Evolutionary conservation across 2,113 vertebrate species (phyloP), one percentile per base, ranked within the genome.

Genomic region (Hydropotes inermis): DNA sequence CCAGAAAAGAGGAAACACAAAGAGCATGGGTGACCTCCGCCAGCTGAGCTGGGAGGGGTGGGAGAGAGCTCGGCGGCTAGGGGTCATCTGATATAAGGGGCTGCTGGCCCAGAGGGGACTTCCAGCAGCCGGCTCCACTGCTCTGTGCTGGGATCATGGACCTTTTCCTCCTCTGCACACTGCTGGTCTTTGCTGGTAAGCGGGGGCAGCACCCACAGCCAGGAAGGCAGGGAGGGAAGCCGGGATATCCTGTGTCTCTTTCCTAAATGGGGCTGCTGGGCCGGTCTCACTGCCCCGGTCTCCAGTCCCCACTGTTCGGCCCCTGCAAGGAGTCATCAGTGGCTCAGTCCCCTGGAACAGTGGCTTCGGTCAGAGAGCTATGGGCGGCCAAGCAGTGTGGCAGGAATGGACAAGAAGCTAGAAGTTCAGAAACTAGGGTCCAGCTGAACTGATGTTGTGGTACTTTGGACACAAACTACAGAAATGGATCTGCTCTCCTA

Each of bases 111-210:
- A 23, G 43, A 14, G 64, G 61, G 47, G 12, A 36, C 81, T 58
- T 85, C 54, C 43, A 15, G 61, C 8, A 1, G 36, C 58, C 27
- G 27, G 21, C 23, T 55, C 47, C 30, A 4, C 47, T 6, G 21
- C 36, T 60, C 33, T 12, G 28, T 5, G 10, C 87, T 16, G 25
- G 55, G 30, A 70, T 36, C 95, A 98, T 98, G 98, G 30, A 70
- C 16, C 86, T 94, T 12, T 21, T 45, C 55, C 91, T 97, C 82
- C 82, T 98, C 36, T 98, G 94, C 6, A 12, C 0, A 0, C 78
- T 98, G 88, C 6, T 94, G 95, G 23, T 92, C 81, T 27, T 89
- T 14, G 88, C 97, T 58, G 96, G 98, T 98, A 87, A 98, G 98
- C 94, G 19, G 30, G 58, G 81, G 27, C 14, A 9, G 70, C 21